Conservation (phyloP, 1,140 invertebrate species). For the Anagrus nilaparvatae region DNA sequence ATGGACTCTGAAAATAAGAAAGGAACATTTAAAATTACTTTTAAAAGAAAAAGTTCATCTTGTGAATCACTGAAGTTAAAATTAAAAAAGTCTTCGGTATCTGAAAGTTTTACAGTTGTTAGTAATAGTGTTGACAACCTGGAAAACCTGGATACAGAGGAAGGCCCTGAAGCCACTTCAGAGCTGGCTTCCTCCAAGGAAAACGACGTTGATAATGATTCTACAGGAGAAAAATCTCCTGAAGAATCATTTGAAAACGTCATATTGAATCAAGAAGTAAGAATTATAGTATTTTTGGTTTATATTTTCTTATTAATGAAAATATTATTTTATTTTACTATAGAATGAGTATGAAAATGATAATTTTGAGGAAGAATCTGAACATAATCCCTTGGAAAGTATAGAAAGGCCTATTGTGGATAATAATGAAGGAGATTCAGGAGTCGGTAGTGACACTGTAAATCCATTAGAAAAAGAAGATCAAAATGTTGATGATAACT, state of each 20-base stretch:
- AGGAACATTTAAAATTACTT: conserved; percentile 32
- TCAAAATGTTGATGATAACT: conserved; percentile 36
- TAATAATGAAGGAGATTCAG: conserved; percentile 38
- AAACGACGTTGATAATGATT: conserved; percentile 30
- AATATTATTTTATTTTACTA: conserved; percentile 2
- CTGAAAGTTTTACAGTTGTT: conserved; percentile 36
- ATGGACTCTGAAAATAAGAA: conserved; percentile 26
- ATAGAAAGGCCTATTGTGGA: conserved; percentile 34
- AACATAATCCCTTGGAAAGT: conserved; percentile 31
- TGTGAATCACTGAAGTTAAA: conserved; percentile 32
- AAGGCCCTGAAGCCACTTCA: conserved; percentile 10
- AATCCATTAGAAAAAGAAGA: conserved; percentile 38
- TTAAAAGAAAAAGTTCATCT: conserved; percentile 29
- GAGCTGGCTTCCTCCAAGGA: conserved; percentile 32
- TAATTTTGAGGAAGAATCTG: conserved; percentile 26
- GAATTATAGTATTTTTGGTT: conserved; percentile 4
- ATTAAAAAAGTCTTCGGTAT: conserved; percentile 33
- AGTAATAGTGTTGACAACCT: conserved; percentile 26
- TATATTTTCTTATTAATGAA: conserved; percentile 2
- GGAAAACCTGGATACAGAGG: conserved; percentile 17
- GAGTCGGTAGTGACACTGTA: conserved; percentile 40
- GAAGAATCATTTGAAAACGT: conserved; percentile 33
- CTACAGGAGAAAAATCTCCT: conserved; percentile 26
- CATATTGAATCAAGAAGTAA: conserved; percentile 36
- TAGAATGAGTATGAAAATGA: conserved; percentile 32